phyloP scores from a whole-genome alignment of 2,113 vertebrate genomes.

The Phalacrocorax pelagicus region DNA sequence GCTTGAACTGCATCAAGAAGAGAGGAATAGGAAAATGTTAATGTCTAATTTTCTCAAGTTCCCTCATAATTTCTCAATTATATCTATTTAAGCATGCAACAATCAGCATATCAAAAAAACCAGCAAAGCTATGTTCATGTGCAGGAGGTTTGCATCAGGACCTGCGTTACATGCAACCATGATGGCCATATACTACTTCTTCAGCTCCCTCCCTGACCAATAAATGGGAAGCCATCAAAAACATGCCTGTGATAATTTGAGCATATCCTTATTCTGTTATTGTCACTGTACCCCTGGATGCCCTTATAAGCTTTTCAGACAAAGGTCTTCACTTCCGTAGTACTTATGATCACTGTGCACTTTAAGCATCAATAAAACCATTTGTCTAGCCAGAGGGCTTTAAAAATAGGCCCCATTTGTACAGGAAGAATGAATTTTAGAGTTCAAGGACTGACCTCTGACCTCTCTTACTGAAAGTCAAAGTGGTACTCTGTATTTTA shows the following conservation, averaged over 20 bases:
- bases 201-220: background rate
- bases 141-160: background rate
- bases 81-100: background rate
- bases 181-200: background rate
- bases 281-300: background rate
- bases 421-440: background rate
- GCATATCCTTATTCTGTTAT: background rate
- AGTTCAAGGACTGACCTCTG: background rate
- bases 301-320: background rate
- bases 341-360: background rate
- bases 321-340: background rate
- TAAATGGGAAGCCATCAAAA: background rate
- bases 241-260: background rate
- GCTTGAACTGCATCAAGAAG: conserved; percentile 31
- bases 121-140: background rate
- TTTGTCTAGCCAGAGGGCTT: background rate
- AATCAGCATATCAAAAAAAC: background rate
- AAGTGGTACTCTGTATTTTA: background rate
- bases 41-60: background rate
- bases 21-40: background rate
- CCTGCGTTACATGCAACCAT: background rate
- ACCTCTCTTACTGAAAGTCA: background rate
- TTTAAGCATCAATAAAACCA: background rate
- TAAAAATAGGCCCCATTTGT: background rate
- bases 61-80: background rate